Evolutionary conservation across 2,113 vertebrate genomes (phyloP).

Genomic region (Columba janthina): DNA sequence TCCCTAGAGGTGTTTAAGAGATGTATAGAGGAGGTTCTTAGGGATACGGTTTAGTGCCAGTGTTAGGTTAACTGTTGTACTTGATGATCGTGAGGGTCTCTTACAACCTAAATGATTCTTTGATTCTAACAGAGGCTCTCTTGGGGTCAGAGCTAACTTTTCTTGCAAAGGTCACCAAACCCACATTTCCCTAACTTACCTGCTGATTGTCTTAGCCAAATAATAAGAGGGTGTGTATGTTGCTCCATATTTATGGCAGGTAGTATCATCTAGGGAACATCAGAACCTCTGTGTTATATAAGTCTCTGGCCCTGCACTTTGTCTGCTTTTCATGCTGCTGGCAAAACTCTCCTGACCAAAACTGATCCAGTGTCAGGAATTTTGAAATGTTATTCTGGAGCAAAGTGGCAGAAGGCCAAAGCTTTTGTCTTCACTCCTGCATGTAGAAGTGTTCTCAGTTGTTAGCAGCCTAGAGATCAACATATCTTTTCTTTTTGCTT

Average conservation of each 20-base stretch:
- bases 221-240: background rate
- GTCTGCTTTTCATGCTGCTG: background rate
- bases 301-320: background rate
- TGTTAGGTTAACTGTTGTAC: too few species aligned
- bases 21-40: too few species aligned
- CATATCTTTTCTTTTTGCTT: background rate
- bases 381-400: background rate
- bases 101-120: too few species aligned
- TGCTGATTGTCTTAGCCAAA: background rate
- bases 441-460: background rate
- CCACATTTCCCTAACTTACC: background rate
- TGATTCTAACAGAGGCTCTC: too few species aligned
- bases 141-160: background rate
- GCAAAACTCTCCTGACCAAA: background rate
- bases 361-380: background rate
- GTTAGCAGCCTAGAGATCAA: background rate
- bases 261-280: background rate
- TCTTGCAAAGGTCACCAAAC: background rate
- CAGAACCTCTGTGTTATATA: background rate
- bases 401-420: background rate
- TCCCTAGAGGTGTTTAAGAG: too few species aligned
- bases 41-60: too few species aligned
- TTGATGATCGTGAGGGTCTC: too few species aligned
- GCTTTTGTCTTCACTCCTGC: background rate
- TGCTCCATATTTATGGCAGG: rapidly evolving